Conservation (phyloP, 2,797 vertebrate genomes). For the Podargus strigoides region DNA sequence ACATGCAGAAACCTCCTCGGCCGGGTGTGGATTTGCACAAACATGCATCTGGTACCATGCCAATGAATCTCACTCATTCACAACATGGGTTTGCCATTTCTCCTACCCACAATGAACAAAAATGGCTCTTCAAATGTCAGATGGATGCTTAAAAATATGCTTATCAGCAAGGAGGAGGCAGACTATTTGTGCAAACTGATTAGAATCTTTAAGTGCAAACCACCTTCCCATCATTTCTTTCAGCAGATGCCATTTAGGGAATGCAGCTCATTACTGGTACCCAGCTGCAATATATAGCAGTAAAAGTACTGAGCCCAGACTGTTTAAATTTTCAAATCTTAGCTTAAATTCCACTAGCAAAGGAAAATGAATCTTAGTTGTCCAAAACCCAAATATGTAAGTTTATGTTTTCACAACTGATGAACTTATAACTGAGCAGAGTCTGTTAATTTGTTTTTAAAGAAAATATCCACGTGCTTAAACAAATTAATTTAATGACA, state of each 20-base stretch:
- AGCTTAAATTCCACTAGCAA: neutral
- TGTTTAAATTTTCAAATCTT: neutral
- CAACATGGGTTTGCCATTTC: neutral
- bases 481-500: neutral
- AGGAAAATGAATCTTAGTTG: neutral
- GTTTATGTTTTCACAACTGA: neutral
- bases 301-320: neutral
- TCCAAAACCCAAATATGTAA: conserved; percentile 22
- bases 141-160: neutral
- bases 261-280: neutral
- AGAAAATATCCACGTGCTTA: neutral
- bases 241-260: neutral
- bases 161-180: neutral
- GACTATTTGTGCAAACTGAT: neutral
- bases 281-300: neutral
- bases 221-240: neutral
- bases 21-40: neutral
- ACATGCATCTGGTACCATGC: conserved; percentile 44
- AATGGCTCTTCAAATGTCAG: neutral
- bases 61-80: neutral
- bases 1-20: conserved; percentile 60
- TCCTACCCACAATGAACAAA: neutral
- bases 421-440: neutral
- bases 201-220: neutral
- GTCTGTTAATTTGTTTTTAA: neutral